These are phyloP conservation scores for Spilogale gracilis DNA, from an alignment of 2,113 vertebrate genomes.

Conservation along the genomic window DNA sequence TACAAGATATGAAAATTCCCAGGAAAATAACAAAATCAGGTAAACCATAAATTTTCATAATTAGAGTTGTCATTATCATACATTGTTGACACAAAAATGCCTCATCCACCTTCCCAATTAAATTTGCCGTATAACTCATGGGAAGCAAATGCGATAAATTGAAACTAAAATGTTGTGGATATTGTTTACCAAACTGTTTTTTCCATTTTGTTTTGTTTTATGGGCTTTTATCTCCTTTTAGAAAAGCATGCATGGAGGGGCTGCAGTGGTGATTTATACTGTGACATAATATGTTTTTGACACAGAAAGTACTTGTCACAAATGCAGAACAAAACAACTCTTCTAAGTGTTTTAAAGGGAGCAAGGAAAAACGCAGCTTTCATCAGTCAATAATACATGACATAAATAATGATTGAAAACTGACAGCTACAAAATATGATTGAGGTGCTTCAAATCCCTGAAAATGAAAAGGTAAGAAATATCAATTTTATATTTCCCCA, in stretches of 20 bases:
- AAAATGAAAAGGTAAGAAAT: constrained; percentile 64
- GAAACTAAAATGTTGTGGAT: constrained; percentile 35
- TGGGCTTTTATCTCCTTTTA: constrained; percentile 57
- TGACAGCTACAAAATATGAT: constrained; percentile 59
- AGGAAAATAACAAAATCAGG: constrained; percentile 61
- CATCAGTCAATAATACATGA: constrained; percentile 64
- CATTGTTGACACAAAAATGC: constrained; percentile 1
- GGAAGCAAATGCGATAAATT: constrained; percentile 25
- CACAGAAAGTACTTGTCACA: constrained; percentile 73
- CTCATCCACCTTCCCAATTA: constrained; percentile 27
- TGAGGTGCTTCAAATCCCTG: constrained; percentile 47
- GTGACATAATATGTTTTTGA: constrained; percentile 72
- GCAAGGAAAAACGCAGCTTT: constrained; percentile 52
- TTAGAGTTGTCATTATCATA: neutral
- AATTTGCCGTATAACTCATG: constrained; percentile 6
- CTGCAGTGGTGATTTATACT: constrained; percentile 67
- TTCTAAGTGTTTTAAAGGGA: constrained; percentile 58
- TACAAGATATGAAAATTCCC: constrained; percentile 32
- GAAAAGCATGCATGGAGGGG: constrained; percentile 16
- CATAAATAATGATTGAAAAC: constrained; percentile 80
- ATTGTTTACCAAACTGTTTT: neutral
- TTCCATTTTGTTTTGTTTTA: constrained; percentile 49
- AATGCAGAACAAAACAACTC: constrained; percentile 69
- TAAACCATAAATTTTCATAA: constrained; percentile 56
- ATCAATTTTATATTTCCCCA: constrained; percentile 38